Conservation (phyloP, 1,140 invertebrate genomes). For the Schlechtendalia chinensis region DNA sequence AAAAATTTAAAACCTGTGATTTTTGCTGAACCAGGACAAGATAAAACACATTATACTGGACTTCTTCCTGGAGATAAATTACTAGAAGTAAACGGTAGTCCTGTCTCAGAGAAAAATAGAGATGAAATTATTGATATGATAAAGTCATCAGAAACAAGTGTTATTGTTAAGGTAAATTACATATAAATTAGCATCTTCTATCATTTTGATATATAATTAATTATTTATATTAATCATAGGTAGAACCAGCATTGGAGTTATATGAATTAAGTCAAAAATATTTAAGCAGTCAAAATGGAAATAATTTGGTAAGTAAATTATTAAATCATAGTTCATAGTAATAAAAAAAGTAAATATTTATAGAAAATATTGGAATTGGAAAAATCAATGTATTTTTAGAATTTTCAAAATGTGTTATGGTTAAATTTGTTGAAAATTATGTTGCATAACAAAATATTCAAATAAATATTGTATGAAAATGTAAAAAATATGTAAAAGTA, state of each 20-base stretch:
- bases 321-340: background rate
- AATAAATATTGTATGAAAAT: too few species aligned
- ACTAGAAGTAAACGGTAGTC: constrained; percentile 83
- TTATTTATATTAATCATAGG: constrained; percentile 8
- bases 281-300: constrained; percentile 14
- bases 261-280: constrained; percentile 38
- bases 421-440: too few species aligned
- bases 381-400: too few species aligned
- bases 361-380: too few species aligned
- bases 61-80: constrained; percentile 88
- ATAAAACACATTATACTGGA: constrained; percentile 72
- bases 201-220: background rate
- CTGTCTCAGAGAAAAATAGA: constrained; percentile 78
- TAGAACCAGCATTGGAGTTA: constrained; percentile 36
- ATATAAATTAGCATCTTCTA: background rate
- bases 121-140: constrained; percentile 94
- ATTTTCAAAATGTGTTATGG: background rate
- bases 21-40: constrained; percentile 84
- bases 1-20: constrained; percentile 68
- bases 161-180: constrained; percentile 76
- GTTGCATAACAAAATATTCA: too few species aligned
- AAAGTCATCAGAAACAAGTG: constrained; percentile 75
- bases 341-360: background rate
- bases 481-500: too few species aligned
- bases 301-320: constrained; percentile 5